Percentiles rank a stretch among this genome's conserved stretches.
phyloP scores from a whole-genome alignment of 2,797 vertebrate species.

The Paramormyrops hopkinsi region DNA sequence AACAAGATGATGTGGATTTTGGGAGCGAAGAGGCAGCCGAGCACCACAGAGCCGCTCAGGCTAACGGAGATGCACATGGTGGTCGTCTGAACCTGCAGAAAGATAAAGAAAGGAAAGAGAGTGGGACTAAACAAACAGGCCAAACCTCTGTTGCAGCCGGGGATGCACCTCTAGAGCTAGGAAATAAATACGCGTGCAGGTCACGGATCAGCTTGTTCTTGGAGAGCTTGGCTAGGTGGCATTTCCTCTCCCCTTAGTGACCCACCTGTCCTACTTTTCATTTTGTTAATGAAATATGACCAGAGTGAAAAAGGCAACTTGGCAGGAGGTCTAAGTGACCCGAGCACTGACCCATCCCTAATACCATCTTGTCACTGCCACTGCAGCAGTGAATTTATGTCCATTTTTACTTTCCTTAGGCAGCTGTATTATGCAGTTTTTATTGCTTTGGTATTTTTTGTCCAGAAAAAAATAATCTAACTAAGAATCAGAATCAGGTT shows the following conservation, averaged over 20 bases:
- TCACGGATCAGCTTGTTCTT: neutral
- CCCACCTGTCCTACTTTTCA: slow-evolving; percentile 2
- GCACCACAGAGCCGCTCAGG: slow-evolving; percentile 77
- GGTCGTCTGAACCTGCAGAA: slow-evolving; percentile 76
- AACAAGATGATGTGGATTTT: slow-evolving; percentile 83
- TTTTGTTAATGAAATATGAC: slow-evolving; percentile 7
- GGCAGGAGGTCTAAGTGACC: neutral
- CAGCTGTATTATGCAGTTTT: neutral
- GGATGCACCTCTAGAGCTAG: neutral
- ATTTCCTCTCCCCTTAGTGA: neutral
- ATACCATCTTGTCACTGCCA: neutral
- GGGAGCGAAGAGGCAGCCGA: slow-evolving; percentile 79
- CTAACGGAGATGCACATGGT: slow-evolving; percentile 84
- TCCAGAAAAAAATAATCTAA: neutral
- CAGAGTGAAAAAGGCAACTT: neutral
- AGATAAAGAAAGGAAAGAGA: neutral
- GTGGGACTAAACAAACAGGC: neutral
- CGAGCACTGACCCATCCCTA: neutral
- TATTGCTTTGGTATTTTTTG: neutral
- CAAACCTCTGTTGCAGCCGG: neutral
- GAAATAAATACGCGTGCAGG: neutral
- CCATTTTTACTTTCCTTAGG: neutral
- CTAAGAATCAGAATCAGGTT: neutral
- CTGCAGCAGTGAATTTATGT: neutral
- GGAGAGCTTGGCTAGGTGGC: neutral